phyloP scores from a whole-genome alignment of 2,888 invertebrate species.

The Ennomos quercinarius region DNA sequence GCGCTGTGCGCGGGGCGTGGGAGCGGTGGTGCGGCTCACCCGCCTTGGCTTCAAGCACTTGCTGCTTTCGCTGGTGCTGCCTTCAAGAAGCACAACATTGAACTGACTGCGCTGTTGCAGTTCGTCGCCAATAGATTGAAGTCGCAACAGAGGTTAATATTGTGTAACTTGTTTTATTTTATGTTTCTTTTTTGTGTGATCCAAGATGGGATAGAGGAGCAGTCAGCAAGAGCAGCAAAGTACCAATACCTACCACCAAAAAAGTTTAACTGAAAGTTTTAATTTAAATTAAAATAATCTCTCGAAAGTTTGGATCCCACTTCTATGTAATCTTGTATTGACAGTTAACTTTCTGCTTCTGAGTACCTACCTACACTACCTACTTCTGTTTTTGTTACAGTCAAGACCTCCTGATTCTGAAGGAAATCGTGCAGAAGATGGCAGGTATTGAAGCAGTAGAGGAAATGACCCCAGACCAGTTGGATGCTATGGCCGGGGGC shows the following conservation, averaged over 20 bases:
- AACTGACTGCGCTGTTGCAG: conserved; percentile 97
- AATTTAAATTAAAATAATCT: too few relatives aligned
- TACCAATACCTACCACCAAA: too few relatives aligned
- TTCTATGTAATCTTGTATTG: too few relatives aligned
- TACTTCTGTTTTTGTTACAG: conserved; percentile 67
- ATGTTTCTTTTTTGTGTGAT: not conserved
- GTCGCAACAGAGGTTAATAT: conserved; percentile 94
- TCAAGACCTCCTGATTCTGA: conserved; percentile 95
- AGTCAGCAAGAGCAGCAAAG: too few relatives aligned
- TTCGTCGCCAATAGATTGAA: conserved; percentile 99
- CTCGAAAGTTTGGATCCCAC: too few relatives aligned
- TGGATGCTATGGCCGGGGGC: conserved; percentile 98
- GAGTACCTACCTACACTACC: not conserved
- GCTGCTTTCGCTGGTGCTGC: conserved; percentile 98
- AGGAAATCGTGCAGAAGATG: conserved; percentile 99
- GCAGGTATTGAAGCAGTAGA: conserved; percentile 98
- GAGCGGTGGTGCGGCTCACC: conserved; percentile 93
- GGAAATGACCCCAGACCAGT: conserved; percentile 97
- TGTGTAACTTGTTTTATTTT: not conserved
- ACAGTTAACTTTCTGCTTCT: too few relatives aligned
- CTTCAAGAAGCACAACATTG: conserved; percentile 98
- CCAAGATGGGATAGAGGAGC: too few relatives aligned
- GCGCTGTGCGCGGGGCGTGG: conserved; percentile 85
- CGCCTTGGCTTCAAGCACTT: conserved; percentile 97
- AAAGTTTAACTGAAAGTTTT: too few relatives aligned